A percentile compares a stretch with the other conserved stretches of the same genome.
Evolutionary conservation across 2,888 invertebrate genomes (phyloP).

Genomic region (Tetanocera ferruginea): DNA sequence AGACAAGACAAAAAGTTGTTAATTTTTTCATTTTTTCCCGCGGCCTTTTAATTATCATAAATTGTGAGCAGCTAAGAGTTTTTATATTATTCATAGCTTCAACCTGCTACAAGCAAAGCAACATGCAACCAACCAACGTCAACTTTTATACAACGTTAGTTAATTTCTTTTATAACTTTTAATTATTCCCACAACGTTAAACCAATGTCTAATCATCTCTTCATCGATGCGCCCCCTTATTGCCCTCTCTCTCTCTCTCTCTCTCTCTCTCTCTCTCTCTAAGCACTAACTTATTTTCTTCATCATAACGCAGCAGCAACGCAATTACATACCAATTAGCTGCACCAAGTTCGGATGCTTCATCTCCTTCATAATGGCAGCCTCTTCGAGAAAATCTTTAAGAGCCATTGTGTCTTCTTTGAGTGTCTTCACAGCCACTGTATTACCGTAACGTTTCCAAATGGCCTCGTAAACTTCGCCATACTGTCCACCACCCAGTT

Average conservation of each 20-base stretch:
- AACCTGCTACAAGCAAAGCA: too few relatives aligned
- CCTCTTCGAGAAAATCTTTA: slow-evolving; percentile 99
- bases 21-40: too few relatives aligned
- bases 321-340: slow-evolving; percentile 74
- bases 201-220: background rate
- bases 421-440: slow-evolving; percentile 98
- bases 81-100: too few relatives aligned
- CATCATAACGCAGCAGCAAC: background rate
- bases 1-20: too few relatives aligned
- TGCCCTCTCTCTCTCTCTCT: background rate
- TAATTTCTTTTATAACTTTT: background rate
- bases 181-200: slow-evolving; percentile 10
- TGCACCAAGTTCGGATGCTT: slow-evolving; percentile 99
- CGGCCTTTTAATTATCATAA: too few relatives aligned
- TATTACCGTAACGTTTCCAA: slow-evolving; percentile 95
- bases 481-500: slow-evolving; percentile 94
- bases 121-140: too few relatives aligned
- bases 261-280: background rate
- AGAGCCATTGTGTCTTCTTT: slow-evolving; percentile 99
- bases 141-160: too few relatives aligned
- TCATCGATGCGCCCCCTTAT: background rate
- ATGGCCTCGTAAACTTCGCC: slow-evolving; percentile 98
- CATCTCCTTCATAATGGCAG: slow-evolving; percentile 99
- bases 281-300: background rate
- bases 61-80: too few relatives aligned